Base-by-base conservation (phyloP, 2,797 vertebrate genomes). In the Serranus cabrilla region DNA sequence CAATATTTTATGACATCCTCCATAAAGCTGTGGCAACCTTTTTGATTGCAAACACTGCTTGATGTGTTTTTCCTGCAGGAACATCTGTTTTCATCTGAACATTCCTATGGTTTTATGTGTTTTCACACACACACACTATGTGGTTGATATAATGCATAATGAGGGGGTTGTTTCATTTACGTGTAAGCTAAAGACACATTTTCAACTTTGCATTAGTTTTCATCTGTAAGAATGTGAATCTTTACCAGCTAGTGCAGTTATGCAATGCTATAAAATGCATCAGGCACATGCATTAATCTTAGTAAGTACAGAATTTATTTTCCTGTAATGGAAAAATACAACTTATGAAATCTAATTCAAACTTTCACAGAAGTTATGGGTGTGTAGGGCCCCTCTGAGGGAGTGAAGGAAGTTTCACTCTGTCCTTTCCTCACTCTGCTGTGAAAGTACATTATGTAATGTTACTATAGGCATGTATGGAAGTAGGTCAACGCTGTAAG, bases 361-460 rank as follows among this genome's bases (percentile, higher is more conserved):
- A 40, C 37, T 46, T 47, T 18, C 14, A 42, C 9, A 64, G 49
- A 80, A 62, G 78, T 46, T 2, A 50, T 46, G 62, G 75, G 71
- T 59, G 68, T 83, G 81, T 73, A 66, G 0, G 37, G 52, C 20
- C 39, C 11, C 47, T 42, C 20, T 31, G 20, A 56, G 57, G 21
- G 7, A 63, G 45, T 34, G 12, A 72, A 59, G 23, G 54, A 0
- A 0, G 5, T 55, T 76, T 80, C 59, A 66, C 4, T 2, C 13
- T 18, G 45, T 46, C 11, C 31, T 60, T 74, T 74, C 17, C 27
- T 58, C 54, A 37, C 60, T 63, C 21, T 12, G 12, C 54, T 59
- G 20, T 42, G 12, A 56, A 80, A 63, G 63, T 17, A 50, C 20
- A 49, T 84, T 89, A 87, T 68, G 78, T 76, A 83, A 89, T 51